A percentile compares a stretch with the other conserved stretches of the same genome.
Conservation (phyloP, 2,113 vertebrate genomes). For the Anhinga anhinga region DNA sequence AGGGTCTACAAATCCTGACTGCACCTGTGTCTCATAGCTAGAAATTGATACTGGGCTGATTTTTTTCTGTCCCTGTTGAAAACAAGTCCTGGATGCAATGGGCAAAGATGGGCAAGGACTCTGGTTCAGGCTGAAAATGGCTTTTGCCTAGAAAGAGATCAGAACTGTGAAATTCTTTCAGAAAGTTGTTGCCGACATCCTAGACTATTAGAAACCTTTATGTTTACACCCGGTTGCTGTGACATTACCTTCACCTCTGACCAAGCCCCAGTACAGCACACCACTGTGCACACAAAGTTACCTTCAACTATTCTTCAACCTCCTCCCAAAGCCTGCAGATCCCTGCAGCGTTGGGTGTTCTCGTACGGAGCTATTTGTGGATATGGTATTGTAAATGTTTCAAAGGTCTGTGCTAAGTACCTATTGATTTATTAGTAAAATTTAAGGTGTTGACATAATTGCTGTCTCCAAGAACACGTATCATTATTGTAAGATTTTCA, state of each 20-base stretch:
- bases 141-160: not conserved
- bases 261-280: not conserved
- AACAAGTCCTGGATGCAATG: not conserved
- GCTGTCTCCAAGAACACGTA: not conserved
- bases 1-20: not conserved
- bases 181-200: not conserved
- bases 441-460: not conserved
- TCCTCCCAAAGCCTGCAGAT: not conserved
- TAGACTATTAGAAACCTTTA: not conserved
- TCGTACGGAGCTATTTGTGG: not conserved
- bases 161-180: not conserved
- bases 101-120: not conserved
- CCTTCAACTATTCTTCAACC: not conserved
- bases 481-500: not conserved
- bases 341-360: not conserved
- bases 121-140: not conserved
- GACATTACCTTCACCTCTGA: not conserved
- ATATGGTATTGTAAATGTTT: not conserved
- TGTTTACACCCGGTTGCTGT: not conserved
- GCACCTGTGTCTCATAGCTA: not conserved
- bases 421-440: not conserved
- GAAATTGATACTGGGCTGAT: not conserved
- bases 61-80: not conserved
- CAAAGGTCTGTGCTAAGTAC: not conserved
- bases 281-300: not conserved